Evolutionary conservation across 2,113 vertebrate genomes (phyloP), one percentile per base, ranked within the genome.

Genomic region (Oncorhynchus clarkii): DNA sequence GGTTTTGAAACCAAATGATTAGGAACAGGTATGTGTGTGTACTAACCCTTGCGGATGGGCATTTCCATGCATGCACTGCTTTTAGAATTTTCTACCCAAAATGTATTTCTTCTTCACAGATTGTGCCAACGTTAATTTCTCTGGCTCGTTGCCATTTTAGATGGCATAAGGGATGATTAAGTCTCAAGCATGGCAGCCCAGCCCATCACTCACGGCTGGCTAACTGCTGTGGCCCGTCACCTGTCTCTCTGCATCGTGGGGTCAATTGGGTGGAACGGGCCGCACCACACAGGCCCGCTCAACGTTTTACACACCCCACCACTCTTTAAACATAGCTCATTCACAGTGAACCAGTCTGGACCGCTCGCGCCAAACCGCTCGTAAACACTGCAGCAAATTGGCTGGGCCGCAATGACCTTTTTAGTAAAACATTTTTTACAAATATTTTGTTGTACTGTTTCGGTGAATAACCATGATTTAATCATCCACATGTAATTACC

Each of bases 221-320:
- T n/a, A 60, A n/a, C 57, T 60, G 72, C 67, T 72, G 14, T 9
- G 31, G 84, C 81, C 70, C 67, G n/a, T 18, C 6, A 51, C 20
- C 27, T 16, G 13, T 9, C 7, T 22, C 31, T 39, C 66, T n/a
- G 71, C 51, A 26, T 73, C 39, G 22, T 45, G 39, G 39, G 39
- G 48, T 83, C 87, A 86, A 73, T 84, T 86, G 80, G 65, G 62
- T 7, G 48, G 77, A 81, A 82, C 72, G 0, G 51, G 39, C 62
- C 0, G 20, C 48, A 16, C 13, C 73, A 67, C 70, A 69, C 14
- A 31, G 48, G 67, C 49, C 60, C 34, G 51, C 29, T 12, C 20
- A 12, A 60, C 16, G 9, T 45, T 45, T 45, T 45, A 45, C 39
- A 45, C 39, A 45, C 39, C 39, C 39, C 8, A 45, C 57, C 14